Base-by-base conservation (phyloP, 2,888 invertebrate genomes). In the Halocaridina rubra region DNA sequence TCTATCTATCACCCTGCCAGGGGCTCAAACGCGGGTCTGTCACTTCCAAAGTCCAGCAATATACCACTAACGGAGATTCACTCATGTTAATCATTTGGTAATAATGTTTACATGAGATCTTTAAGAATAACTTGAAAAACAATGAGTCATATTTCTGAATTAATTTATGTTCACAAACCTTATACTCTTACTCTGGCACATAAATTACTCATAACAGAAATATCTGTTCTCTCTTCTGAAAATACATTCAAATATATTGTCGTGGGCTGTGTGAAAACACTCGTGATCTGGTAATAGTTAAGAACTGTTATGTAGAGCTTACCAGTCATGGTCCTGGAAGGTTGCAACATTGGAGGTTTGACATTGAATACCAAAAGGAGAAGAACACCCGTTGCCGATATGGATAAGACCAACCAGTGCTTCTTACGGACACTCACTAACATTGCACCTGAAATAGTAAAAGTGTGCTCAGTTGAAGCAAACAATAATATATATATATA, bases 311-410 rank as follows among this genome's bases (percentile, higher is more conserved):
- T 3, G 10, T 19, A 30, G 10, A 4, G 2, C 24, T 79, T 79
- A 81, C 74, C 81, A 24, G 64, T 3, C 0, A 39, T 3, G 4
- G 67, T 13, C 19, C n/a, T 19, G 39, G 33, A n/a, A 13, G 79
- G 53, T 0, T 24, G 46, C n/a, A 72, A 22, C 33, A 19, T 24
- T 5, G 74, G 71, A 3, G 84, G 74, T 19, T 64, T 79, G 79
- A 64, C 16, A 24, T 39, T 79, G 79, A 74, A 79, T 53, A 84
- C 79, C 19, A 84, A 61, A 10, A 84, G 32, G 3, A 84, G 72
- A n/a, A 84, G 84, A 27, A 79, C 57, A 29, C 72, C 61, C 13
- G 84, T 84, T 24, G 74, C 22, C n/a, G 84, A 61, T n/a, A 84
- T 39, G 13, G 84, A 78, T 13, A 46, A n/a, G 46, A 84, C 33